Conservation (phyloP, 2,888 invertebrate genomes). For the Pollenia labialis region DNA sequence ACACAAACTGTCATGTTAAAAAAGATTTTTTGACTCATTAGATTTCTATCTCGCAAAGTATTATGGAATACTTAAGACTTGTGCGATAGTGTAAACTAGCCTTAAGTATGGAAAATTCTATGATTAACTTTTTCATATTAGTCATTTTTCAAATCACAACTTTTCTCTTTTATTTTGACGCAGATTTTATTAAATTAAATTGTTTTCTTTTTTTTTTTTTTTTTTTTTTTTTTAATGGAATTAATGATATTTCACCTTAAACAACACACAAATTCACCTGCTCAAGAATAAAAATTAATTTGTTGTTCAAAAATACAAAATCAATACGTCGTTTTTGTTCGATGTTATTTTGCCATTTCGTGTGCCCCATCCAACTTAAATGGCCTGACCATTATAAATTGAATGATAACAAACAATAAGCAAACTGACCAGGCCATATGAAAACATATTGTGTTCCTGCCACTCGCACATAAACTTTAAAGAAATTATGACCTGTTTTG, state of each 20-base stretch:
- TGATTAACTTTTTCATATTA: too few species aligned
- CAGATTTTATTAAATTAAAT: neutral
- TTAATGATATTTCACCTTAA: constrained; percentile 23
- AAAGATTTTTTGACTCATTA: too few species aligned
- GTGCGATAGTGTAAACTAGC: too few species aligned
- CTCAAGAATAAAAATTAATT: constrained; percentile 2
- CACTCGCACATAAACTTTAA: constrained; percentile 32
- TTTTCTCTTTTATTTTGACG: neutral
- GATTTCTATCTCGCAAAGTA: too few species aligned
- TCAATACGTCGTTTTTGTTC: constrained; percentile 3
- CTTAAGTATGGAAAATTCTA: too few species aligned
- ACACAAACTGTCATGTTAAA: too few species aligned
- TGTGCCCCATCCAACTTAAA: neutral
- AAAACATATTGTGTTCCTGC: constrained; percentile 63
- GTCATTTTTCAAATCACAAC: too few species aligned
- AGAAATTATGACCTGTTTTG: constrained; percentile 57
- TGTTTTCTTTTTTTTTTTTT: neutral
- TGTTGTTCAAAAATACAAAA: constrained; percentile 25
- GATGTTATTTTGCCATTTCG: neutral
- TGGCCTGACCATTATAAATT: neutral
- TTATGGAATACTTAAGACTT: too few species aligned
- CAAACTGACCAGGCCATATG: constrained; percentile 53
- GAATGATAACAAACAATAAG: constrained; percentile 4
- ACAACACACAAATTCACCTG: neutral
- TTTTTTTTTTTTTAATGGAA: neutral